These are phyloP conservation scores for Clytia hemisphaerica DNA, from an alignment of 30 jellyfish, hydroid and myxozoan species.

Conservation along the genomic window DNA sequence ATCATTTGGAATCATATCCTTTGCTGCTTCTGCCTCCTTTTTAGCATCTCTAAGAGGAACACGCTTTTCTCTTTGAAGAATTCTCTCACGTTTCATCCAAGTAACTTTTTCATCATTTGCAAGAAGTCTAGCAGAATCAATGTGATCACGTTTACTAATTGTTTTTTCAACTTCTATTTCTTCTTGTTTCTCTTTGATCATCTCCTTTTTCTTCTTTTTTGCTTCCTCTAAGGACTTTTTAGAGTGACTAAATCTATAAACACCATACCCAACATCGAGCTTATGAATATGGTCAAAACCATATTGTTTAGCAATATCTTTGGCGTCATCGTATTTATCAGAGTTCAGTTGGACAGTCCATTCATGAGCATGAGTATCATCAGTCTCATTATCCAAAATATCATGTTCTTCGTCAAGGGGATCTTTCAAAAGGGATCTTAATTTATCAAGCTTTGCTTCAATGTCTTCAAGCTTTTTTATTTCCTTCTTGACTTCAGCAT, in stretches of 20 bases:
- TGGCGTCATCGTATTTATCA: slow-evolving; percentile 62
- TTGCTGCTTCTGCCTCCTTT: background rate
- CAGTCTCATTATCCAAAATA: slow-evolving; percentile 38
- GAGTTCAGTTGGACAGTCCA: slow-evolving; percentile 88
- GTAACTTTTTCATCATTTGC: slow-evolving; percentile 72
- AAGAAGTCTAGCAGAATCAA: slow-evolving; percentile 61
- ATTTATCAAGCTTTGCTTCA: slow-evolving; percentile 42
- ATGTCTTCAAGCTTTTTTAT: background rate
- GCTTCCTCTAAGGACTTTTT: slow-evolving; percentile 13
- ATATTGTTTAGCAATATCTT: slow-evolving; percentile 52
- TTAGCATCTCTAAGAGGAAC: slow-evolving; percentile 2
- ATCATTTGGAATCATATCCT: slow-evolving; percentile 41
- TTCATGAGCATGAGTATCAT: slow-evolving; percentile 49
- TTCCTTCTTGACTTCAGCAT: background rate
- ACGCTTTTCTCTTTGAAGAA: slow-evolving; percentile 73
- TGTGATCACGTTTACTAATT: slow-evolving; percentile 57
- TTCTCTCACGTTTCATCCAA: slow-evolving; percentile 67
- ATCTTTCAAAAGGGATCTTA: slow-evolving; percentile 56
- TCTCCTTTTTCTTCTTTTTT: background rate
- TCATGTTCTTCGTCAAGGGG: slow-evolving; percentile 90
- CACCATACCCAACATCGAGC: slow-evolving; percentile 58
- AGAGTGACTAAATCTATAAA: slow-evolving; percentile 54
- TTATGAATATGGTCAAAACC: slow-evolving; percentile 50
- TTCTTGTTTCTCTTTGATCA: slow-evolving; percentile 11
- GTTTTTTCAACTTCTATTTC: background rate